phyloP scores from a whole-genome alignment of 2,888 invertebrate species.

The Brachylomia viminalis region DNA sequence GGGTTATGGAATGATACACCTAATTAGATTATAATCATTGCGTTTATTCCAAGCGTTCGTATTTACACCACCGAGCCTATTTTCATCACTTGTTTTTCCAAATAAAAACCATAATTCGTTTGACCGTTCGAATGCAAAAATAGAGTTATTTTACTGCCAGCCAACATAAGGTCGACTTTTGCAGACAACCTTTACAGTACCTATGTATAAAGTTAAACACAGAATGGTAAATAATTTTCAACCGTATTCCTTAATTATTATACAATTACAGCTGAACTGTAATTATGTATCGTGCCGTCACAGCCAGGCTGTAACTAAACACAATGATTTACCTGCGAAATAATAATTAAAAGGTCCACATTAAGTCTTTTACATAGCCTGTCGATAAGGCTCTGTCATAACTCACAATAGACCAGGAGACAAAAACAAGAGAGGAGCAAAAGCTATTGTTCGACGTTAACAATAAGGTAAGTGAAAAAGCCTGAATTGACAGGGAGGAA shows the following conservation, averaged over 20 bases:
- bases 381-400: constrained; percentile 80
- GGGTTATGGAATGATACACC: too few relatives aligned
- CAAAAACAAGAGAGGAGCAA: constrained; percentile 80
- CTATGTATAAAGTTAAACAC: neutral
- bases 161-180: too few relatives aligned
- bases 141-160: too few relatives aligned
- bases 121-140: too few relatives aligned
- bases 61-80: too few relatives aligned
- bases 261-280: constrained; percentile 17
- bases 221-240: neutral
- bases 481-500: constrained; percentile 74
- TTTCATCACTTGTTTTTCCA: too few relatives aligned
- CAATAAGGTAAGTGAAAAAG: constrained; percentile 84
- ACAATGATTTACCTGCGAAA: constrained; percentile 54
- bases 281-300: constrained; percentile 38
- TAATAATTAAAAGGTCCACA: constrained; percentile 65
- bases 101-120: too few relatives aligned
- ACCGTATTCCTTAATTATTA: constrained; percentile 5
- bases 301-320: constrained; percentile 36
- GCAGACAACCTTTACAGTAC: too few relatives aligned
- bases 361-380: constrained; percentile 68
- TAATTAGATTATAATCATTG: too few relatives aligned
- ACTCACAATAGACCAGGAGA: constrained; percentile 80
- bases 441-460: constrained; percentile 80
- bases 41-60: too few relatives aligned